Percentiles rank a stretch among this genome's conserved stretches.
Conservation (phyloP, 2,113 vertebrate genomes). For the Peromyscus leucopus region DNA sequence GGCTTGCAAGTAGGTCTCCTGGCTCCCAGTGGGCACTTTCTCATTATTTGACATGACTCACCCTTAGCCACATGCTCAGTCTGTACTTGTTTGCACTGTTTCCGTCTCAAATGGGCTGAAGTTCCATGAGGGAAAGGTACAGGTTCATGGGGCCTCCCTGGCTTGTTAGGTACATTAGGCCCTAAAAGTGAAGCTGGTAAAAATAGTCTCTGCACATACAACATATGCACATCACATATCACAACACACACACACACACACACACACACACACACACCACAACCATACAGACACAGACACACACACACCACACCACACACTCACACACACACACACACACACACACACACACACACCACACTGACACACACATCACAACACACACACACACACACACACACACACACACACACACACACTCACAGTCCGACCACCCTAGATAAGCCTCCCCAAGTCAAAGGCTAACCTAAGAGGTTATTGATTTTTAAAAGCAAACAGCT, state of each 20-base stretch:
- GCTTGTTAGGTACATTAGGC: background rate
- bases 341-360: no score
- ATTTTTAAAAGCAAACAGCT: conserved; percentile 13
- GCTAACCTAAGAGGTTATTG: background rate
- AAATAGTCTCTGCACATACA: background rate
- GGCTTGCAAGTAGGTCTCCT: background rate
- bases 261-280: background rate
- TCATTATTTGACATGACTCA: background rate
- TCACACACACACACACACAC: background rate
- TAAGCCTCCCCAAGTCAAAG: background rate
- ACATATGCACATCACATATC: no score
- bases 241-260: no score
- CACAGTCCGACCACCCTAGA: background rate
- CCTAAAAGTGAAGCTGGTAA: background rate
- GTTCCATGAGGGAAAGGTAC: background rate
- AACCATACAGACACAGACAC: no score
- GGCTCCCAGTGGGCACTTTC: background rate
- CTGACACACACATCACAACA: rapidly evolving
- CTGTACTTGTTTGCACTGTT: background rate
- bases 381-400: background rate
- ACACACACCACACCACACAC: no score
- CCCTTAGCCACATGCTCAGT: background rate
- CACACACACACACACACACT: background rate
- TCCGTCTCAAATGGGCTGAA: background rate
- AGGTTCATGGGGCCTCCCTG: background rate